Percentiles rank a stretch among this genome's conserved stretches.
Conservation (phyloP, 2,797 vertebrate species). For the Catostomus latipinnis region DNA sequence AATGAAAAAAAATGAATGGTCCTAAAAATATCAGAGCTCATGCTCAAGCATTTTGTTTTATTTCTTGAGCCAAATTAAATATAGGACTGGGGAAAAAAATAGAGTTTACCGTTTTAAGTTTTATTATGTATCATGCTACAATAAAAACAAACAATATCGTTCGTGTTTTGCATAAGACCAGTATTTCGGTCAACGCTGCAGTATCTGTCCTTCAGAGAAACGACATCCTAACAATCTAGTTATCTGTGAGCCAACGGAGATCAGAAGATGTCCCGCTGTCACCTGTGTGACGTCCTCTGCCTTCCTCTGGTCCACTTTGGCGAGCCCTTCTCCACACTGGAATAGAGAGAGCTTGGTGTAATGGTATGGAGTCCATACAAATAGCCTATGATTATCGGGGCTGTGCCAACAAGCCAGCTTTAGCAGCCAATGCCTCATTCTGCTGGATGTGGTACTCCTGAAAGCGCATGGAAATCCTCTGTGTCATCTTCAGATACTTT, state of each 20-base stretch:
- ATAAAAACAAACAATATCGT: constrained; percentile 13
- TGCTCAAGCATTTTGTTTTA: neutral
- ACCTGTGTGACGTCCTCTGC: constrained; percentile 1
- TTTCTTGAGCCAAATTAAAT: neutral
- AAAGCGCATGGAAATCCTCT: constrained; percentile 98
- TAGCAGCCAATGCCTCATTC: constrained; percentile 96
- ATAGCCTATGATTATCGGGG: constrained; percentile 76
- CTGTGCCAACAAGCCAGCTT: constrained; percentile 90
- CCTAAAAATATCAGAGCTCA: neutral
- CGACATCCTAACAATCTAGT: neutral
- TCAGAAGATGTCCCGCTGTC: neutral
- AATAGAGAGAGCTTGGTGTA: constrained; percentile 18
- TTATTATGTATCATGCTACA: too few species aligned
- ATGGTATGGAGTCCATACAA: constrained; percentile 13
- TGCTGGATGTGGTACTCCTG: constrained; percentile 99
- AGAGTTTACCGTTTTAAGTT: too few species aligned
- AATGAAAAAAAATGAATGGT: too few species aligned
- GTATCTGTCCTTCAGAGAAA: constrained; percentile 9
- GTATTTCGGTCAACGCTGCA: neutral
- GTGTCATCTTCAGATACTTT: constrained; percentile 99
- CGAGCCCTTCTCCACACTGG: constrained; percentile 19
- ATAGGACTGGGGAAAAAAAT: too few species aligned
- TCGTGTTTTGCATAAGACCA: neutral
- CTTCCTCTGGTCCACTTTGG: neutral
- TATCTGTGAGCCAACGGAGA: constrained; percentile 3